These are phyloP conservation scores for Diarsia dahlii DNA, from an alignment of 2,888 invertebrate genomes.

Conservation along the genomic window DNA sequence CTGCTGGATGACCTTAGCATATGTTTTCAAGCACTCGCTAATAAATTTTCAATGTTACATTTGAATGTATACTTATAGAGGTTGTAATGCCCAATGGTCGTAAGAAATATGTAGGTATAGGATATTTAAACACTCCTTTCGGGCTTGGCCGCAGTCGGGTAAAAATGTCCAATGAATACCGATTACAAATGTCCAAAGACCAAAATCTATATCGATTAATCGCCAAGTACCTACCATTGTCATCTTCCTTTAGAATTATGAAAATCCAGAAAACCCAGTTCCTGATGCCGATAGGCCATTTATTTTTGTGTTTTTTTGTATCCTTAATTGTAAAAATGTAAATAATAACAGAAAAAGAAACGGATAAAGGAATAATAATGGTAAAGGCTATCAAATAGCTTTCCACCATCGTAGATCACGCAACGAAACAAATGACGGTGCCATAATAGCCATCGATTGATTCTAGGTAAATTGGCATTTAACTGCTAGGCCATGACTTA, in stretches of 20 bases:
- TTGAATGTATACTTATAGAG: not conserved
- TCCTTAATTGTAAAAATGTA: too few species aligned
- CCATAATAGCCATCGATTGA: constrained; percentile 41
- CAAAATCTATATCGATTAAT: not conserved
- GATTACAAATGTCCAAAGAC: not conserved
- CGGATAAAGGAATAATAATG: not conserved
- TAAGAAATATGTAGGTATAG: not conserved
- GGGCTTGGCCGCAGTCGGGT: not conserved
- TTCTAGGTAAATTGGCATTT: constrained; percentile 5
- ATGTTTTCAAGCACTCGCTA: constrained; percentile 9
- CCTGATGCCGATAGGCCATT: too few species aligned
- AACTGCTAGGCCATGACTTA: not conserved
- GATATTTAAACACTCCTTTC: not conserved
- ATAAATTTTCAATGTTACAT: constrained; percentile 15
- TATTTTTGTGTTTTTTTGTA: too few species aligned
- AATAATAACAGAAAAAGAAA: too few species aligned
- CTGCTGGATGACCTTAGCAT: not conserved
- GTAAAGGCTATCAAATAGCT: constrained; percentile 11
- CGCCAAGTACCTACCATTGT: not conserved
- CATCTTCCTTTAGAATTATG: not conserved
- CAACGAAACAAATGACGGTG: constrained; percentile 7
- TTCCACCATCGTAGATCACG: constrained; percentile 25
- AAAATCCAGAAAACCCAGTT: not conserved
- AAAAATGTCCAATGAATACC: not conserved
- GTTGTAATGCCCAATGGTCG: not conserved